Evolutionary conservation across 2,797 vertebrate genomes (phyloP).

Genomic region (Crocodylus rhombifer): DNA sequence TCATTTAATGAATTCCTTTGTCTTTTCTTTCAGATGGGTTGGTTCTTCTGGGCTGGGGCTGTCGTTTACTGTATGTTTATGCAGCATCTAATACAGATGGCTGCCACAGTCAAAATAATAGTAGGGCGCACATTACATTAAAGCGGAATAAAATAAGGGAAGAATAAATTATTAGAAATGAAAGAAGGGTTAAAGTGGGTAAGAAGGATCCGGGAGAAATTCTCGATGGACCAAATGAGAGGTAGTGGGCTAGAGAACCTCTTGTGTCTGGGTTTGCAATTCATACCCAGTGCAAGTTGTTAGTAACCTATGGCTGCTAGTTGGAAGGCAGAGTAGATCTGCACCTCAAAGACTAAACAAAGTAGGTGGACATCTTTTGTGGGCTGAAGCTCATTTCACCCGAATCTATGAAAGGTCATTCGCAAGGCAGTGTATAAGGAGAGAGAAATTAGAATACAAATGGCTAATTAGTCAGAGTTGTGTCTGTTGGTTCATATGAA

Average conservation of each 20-base stretch:
- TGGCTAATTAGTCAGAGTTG: background rate
- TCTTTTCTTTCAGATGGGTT: background rate
- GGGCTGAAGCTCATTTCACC: too few species aligned
- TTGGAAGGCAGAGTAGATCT: too few species aligned
- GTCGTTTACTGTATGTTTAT: fast-evolving
- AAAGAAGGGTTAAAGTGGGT: background rate
- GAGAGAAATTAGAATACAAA: too few species aligned
- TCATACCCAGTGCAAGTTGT: background rate
- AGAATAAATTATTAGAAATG: background rate
- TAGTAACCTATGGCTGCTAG: background rate
- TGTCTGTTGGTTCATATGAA: background rate
- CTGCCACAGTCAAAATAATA: background rate
- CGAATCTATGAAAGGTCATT: too few species aligned
- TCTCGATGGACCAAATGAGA: background rate
- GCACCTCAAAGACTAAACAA: too few species aligned
- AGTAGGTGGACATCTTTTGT: too few species aligned
- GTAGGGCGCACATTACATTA: fast-evolving
- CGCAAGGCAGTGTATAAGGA: too few species aligned
- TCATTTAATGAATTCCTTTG: background rate
- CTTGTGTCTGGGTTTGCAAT: background rate
- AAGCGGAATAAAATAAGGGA: background rate
- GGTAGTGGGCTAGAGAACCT: background rate
- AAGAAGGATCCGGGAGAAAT: background rate
- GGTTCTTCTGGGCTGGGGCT: background rate
- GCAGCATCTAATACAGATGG: background rate